Evolutionary conservation across 2,797 vertebrate species (phyloP).

Genomic region (Gallinago stenura): DNA sequence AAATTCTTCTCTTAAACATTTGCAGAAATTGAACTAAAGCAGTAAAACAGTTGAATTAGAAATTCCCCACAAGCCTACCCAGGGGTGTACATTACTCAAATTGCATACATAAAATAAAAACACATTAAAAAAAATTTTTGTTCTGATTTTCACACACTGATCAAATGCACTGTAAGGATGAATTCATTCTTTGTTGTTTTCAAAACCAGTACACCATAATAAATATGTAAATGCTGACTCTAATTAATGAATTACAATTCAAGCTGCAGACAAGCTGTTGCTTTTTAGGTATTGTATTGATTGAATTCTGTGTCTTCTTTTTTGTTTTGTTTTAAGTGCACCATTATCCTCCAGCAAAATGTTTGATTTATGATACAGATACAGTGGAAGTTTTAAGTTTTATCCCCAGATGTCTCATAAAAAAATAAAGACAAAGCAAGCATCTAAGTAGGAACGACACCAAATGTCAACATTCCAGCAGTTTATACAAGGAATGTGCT

Average conservation of each 20-base stretch:
- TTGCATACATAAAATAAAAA: not conserved
- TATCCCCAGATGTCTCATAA: constrained; percentile 43
- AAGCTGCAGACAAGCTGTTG: constrained; percentile 8
- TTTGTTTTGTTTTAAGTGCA: not conserved
- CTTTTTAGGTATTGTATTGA: constrained; percentile 11
- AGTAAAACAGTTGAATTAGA: not conserved
- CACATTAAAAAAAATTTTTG: not conserved
- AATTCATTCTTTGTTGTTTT: not conserved
- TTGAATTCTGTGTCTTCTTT: not conserved
- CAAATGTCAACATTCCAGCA: constrained; percentile 38
- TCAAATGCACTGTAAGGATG: not conserved
- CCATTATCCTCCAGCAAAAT: constrained; percentile 43
- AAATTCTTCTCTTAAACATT: not conserved
- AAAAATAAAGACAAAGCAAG: constrained; percentile 55
- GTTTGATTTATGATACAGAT: constrained; percentile 63
- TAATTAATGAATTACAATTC: constrained; percentile 22
- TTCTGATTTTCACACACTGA: not conserved
- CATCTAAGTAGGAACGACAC: constrained; percentile 40
- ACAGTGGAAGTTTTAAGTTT: constrained; percentile 32
- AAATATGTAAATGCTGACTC: not conserved
- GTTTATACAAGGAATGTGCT: not conserved
- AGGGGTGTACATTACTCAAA: not conserved
- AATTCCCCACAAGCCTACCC: not conserved
- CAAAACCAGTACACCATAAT: not conserved
- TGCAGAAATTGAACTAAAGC: not conserved